phyloP scores from a whole-genome alignment of 1,140 invertebrate species.

The Microplitis mediator region DNA sequence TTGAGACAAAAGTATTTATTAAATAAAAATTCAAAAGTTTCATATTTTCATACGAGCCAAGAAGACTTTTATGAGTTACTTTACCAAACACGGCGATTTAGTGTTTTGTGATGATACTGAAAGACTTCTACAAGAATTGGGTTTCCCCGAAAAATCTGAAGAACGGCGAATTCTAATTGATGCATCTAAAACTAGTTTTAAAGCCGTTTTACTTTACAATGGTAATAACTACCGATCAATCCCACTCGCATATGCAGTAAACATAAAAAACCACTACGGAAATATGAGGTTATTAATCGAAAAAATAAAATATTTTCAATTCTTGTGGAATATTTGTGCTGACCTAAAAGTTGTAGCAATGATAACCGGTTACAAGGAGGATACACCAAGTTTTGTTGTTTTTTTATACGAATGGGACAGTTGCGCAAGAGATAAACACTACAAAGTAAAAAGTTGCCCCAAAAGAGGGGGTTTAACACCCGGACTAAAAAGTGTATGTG shows the following conservation, averaged over 20 bases:
- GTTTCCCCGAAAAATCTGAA: neutral
- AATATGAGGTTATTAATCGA: constrained; percentile 44
- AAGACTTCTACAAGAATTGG: constrained; percentile 16
- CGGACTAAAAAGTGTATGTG: neutral
- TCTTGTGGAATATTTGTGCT: constrained; percentile 47
- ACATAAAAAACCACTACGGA: constrained; percentile 46
- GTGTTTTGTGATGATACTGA: constrained; percentile 20
- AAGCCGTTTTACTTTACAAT: constrained; percentile 34
- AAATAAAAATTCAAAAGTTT: neutral
- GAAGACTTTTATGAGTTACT: constrained; percentile 8
- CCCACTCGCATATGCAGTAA: constrained; percentile 42
- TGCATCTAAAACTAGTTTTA: neutral
- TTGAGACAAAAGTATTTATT: constrained; percentile 27
- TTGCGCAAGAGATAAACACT: constrained; percentile 47
- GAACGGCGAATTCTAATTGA: constrained; percentile 3
- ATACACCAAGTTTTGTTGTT: constrained; percentile 57
- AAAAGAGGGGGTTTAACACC: neutral
- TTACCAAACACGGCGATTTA: constrained; percentile 11
- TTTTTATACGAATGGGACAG: constrained; percentile 59
- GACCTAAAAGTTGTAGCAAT: constrained; percentile 53
- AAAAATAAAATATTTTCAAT: constrained; percentile 42
- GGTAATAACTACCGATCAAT: constrained; percentile 48
- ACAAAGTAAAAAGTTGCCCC: constrained; percentile 43
- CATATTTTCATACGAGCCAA: constrained; percentile 16
- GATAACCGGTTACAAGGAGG: constrained; percentile 53